Base-by-base conservation (phyloP, 2,797 vertebrate species). In the Serranus cabrilla region DNA sequence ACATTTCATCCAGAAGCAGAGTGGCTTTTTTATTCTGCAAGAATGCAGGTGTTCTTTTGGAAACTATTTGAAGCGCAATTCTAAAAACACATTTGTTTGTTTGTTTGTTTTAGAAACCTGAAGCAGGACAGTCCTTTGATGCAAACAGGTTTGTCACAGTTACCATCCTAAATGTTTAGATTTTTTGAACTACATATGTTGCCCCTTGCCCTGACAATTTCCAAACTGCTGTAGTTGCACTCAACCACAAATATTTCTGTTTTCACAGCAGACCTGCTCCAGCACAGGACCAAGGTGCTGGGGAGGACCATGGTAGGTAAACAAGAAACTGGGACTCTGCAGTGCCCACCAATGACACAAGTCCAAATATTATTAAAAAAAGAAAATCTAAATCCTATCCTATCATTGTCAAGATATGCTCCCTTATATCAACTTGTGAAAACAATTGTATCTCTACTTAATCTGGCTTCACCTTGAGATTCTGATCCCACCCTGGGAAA, bases 141-240 rank as follows among this genome's bases (percentile, higher is more conserved):
- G 25, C 21, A 18, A 83, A 50, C 71, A 88, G 89, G 92, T 93
- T 21, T 56, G 87, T 77, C 21, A 23, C 39, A n/a, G 3, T 65
- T 46, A 1, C 4, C 14, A 23, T 8, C 46, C 47, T 11, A 25
- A 14, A 14, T 1, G 8, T 46, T 65, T 69, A 7, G 8, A 8
- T 18, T 6, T 59, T 34, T 68, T 27, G 2, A 8, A 7, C 11
- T 5, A 3, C 9, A 14, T 7, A 37, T 27, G 1, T 3, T 60
- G 4, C 17, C 40, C 17, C 14, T 59, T 18, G 57, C 6, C 1
- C 9, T 50, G 14, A 25, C 13, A 25, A 4, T 46, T 39, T 66
- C 2, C 11, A 23, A 40, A n/a, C 14, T n/a, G 4, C 31, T 42
- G 14, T 9, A 4, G 1, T 23, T 54, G 9, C 13, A 57, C 5